Evolutionary conservation across 2,888 invertebrate species (phyloP), one percentile per base, ranked within the genome.

Genomic region (Fragum fragum): DNA sequence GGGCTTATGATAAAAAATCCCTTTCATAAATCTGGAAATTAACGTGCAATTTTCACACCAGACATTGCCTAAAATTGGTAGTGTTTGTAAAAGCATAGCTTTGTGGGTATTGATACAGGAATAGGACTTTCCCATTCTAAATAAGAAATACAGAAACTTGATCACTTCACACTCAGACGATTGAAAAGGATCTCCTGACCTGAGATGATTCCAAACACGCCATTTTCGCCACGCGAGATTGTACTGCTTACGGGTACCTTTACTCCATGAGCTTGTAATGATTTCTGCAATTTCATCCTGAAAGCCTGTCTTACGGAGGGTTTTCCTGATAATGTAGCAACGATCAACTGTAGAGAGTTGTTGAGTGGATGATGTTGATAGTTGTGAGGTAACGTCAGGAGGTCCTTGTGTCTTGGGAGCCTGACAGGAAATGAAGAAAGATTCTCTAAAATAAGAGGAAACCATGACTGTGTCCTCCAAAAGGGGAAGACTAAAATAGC

Each of bases 371-470:
- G 78, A 16, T 7, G n/a, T n/a, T 59, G 16, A 1, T 47, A 23
- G 39, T 63, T 61, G 47, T 73, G 71, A 2, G 68, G 42, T 36
- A 77, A 39, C 5, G 36, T 42, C 23, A 81, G 52, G 9, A 86
- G 61, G 28, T 83, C 79, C 55, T 36, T 53, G 73, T 81, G 79
- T 26, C 78, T 7, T 23, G 77, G 78, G 14, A 81, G 26, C 36
- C 79, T 81, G 32, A 76, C 53, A 55, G 83, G 86, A 72, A 69
- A 61, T 59, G 76, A 73, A 72, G 63, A 52, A 26, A 80, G 47
- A 52, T 63, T 36, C 36, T 63, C 66, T 16, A 78, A 69, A 18
- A 84, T 11, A 14, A 77, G 16, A 42, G 85, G 77, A 85, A n/a
- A n/a, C n/a, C n/a, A n/a, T n/a, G n/a, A n/a, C n/a, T n/a, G n/a